Evolutionary conservation across 1,140 invertebrate species (phyloP), one percentile per base, ranked within the genome.

Genomic region (Bursaphelenchus mucronatus): DNA sequence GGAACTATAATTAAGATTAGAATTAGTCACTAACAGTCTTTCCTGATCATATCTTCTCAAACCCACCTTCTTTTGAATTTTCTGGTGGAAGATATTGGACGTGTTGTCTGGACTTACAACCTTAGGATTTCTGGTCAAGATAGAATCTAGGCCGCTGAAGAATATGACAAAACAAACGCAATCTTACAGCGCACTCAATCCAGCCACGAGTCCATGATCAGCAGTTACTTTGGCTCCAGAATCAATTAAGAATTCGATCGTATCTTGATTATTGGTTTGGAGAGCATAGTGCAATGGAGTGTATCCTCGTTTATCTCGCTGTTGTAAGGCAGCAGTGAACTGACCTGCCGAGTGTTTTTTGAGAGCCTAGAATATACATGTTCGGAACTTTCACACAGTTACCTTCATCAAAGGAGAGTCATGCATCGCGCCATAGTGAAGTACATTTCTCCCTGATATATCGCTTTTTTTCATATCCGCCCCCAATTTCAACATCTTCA

Each of bases 211-310:
- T 11, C 41, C 13, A 17, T 45, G 11, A 39, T 11, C 17, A 7
- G 45, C 11, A 50, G 13, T 39, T 11, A 19, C 11, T n/a, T 59
- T 59, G 11, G 57, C 57, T n/a, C 57, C 57, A 44, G 13, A 41
- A 11, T 59, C 40, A 19, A 59, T 39, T 8, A 59, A 50, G 40
- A 39, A 59, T 39, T 59, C 45, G 11, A 59, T 39, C 1, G 10
- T 44, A n/a, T 59, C 11, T n/a, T 39, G 13, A 15, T 13, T 2
- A n/a, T 59, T 44, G 40, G 21, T 59, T 17, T 50, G 19, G n/a
- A 66, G 15, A 5, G 64, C 64, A 17, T 4, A 63, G 44, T 69
- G 66, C 13, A 66, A 41, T 10, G 64, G 66, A 9, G 64, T 69
- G 39, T 66, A 41, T n/a, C 50, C 51, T 9, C 59, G 40, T n/a